Percentiles rank a stretch among this genome's conserved stretches.
phyloP scores from a whole-genome alignment of 2,888 invertebrate species.

The Lepidonotus clava region DNA sequence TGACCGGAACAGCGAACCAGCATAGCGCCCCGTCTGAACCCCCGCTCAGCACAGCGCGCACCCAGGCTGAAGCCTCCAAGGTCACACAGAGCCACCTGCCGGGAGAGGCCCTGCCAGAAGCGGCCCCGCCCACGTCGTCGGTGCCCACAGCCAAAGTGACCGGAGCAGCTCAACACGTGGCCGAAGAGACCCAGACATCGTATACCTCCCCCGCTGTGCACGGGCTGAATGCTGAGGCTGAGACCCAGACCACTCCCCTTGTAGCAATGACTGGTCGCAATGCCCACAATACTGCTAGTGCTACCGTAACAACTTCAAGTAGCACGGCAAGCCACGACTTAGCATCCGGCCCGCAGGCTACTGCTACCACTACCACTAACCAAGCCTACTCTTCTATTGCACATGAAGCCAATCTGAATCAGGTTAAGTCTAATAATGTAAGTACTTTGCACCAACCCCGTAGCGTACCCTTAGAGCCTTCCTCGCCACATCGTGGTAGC shows the following conservation, averaged over 20 bases:
- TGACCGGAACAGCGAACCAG: not conserved
- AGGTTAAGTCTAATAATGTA: conserved; percentile 48
- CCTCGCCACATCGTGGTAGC: not conserved
- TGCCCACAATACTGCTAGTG: not conserved
- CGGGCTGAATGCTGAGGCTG: not conserved
- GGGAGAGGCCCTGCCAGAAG: not conserved
- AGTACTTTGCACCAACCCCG: conserved; percentile 25
- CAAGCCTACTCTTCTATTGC: conserved; percentile 34
- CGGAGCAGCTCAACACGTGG: not conserved
- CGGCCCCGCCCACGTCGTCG: not conserved
- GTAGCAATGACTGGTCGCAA: not conserved
- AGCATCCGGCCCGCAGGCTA: conserved; percentile 31
- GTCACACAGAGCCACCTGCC: not conserved
- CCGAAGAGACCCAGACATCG: not conserved
- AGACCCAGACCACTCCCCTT: not conserved
- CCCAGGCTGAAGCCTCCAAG: not conserved
- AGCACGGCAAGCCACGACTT: conserved; percentile 2
- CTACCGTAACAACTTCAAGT: conserved; percentile 14
- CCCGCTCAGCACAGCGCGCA: not conserved
- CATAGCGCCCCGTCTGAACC: not conserved
- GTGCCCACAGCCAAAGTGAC: not conserved
- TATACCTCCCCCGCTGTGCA: not conserved
- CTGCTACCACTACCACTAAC: conserved; percentile 35
- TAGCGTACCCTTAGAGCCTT: not conserved
- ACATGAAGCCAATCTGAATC: conserved; percentile 29